phyloP scores from a whole-genome alignment of 1,140 invertebrate species.

The Bombus breviceps region DNA sequence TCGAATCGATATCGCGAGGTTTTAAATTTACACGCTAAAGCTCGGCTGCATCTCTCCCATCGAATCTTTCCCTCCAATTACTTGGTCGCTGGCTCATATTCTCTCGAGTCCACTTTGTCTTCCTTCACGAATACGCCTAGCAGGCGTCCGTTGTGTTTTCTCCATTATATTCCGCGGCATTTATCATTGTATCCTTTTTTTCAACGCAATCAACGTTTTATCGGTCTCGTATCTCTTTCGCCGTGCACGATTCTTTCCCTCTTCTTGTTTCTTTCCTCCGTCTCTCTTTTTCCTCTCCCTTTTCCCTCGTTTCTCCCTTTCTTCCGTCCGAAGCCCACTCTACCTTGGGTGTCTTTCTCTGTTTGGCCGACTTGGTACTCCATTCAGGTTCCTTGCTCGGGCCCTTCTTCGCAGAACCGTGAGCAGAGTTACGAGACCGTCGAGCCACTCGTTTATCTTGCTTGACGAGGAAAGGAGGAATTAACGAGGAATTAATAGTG shows the following conservation, averaged over 20 bases:
- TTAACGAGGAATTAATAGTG: conserved; percentile 83
- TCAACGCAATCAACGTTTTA: conserved; percentile 67
- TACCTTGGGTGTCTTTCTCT: neutral
- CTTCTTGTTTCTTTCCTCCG: neutral
- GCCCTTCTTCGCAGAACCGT: conserved; percentile 34
- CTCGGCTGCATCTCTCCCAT: neutral
- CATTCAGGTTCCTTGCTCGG: conserved; percentile 51
- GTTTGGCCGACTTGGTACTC: neutral
- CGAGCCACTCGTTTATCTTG: conserved; percentile 82
- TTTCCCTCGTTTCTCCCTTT: neutral
- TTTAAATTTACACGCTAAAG: conserved; percentile 11
- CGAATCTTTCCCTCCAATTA: conserved; percentile 37
- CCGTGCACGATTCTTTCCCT: conserved; percentile 50
- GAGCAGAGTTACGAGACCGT: conserved; percentile 68
- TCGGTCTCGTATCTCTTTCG: conserved; percentile 65
- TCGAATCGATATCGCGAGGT: neutral
- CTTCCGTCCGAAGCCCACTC: neutral
- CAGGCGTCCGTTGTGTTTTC: conserved; percentile 30
- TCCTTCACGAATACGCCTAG: conserved; percentile 25
- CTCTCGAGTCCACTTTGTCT: conserved; percentile 38
- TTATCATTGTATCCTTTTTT: conserved; percentile 65
- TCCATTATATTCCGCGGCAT: conserved; percentile 54
- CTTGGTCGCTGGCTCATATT: conserved; percentile 25
- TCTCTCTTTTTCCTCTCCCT: neutral
- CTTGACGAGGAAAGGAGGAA: conserved; percentile 83